phyloP scores from a whole-genome alignment of 1,140 invertebrate genomes.

The Hylyphantes graminicola region DNA sequence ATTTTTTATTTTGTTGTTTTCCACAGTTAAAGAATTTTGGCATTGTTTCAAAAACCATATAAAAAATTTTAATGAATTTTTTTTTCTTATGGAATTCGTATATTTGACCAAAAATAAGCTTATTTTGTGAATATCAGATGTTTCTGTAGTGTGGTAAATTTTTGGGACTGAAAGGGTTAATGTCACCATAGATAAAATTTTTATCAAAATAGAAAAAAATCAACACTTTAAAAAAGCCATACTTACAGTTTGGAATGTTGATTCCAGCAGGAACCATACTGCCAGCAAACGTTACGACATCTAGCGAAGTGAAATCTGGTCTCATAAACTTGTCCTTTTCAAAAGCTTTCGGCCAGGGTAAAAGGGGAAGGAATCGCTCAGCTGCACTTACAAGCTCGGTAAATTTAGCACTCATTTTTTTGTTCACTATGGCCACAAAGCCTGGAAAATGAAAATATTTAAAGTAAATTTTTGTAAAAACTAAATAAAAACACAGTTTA shows the following conservation, averaged over 20 bases:
- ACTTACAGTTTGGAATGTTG: constrained; percentile 95
- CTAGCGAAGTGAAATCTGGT: constrained; percentile 95
- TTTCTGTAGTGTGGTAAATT: no score
- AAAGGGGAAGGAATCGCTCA: constrained; percentile 76
- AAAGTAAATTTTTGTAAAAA: no score
- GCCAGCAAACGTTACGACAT: constrained; percentile 90
- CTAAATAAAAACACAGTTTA: no score
- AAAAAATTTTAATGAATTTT: no score
- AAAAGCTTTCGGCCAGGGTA: constrained; percentile 89
- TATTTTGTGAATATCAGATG: no score
- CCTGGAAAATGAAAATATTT: constrained; percentile 67
- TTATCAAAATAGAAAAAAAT: neutral
- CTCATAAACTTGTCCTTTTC: constrained; percentile 92
- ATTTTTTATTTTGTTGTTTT: no score
- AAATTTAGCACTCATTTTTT: constrained; percentile 92
- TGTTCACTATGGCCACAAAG: constrained; percentile 96
- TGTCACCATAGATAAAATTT: no score
- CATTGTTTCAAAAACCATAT: no score
- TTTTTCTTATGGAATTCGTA: no score
- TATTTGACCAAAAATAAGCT: no score
- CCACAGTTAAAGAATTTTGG: no score
- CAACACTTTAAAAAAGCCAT: neutral
- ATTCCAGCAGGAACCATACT: constrained; percentile 94
- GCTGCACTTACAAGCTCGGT: constrained; percentile 82
- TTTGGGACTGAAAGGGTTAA: no score